Evolutionary conservation across 2,113 vertebrate species (phyloP).

Genomic region (Brachyistius frenatus): DNA sequence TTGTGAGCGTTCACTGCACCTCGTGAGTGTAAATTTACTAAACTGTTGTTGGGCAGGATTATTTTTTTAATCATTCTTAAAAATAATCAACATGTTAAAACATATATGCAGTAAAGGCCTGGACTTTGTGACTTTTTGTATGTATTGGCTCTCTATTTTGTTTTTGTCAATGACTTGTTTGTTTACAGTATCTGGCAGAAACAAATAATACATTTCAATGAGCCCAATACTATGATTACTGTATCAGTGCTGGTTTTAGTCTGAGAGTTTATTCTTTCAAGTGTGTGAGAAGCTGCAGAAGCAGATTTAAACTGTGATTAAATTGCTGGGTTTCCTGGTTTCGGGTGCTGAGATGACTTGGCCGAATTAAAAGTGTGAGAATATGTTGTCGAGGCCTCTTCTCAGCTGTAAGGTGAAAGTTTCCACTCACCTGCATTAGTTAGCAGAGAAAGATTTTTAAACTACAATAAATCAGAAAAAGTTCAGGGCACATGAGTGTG

Average conservation of each 20-base stretch:
- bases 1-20: neutral
- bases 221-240: conserved; percentile 4
- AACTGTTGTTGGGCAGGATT: too few species aligned
- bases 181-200: neutral
- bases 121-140: neutral
- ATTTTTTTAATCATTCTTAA: neutral
- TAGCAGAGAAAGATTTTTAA: neutral
- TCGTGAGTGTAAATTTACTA: neutral
- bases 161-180: neutral
- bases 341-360: conserved; percentile 32
- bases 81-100: neutral
- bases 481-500: neutral
- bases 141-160: too few species aligned
- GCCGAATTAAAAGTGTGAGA: conserved; percentile 6
- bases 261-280: neutral
- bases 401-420: neutral
- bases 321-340: conserved; percentile 52
- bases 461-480: neutral
- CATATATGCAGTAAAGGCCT: neutral
- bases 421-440: neutral
- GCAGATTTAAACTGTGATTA: conserved; percentile 54
- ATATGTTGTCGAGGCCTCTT: neutral
- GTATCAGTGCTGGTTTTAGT: neutral
- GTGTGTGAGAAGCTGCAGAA: neutral
- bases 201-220: neutral